Percentiles rank a stretch among this genome's conserved stretches.
These are phyloP conservation scores for Phocides pigmalion DNA, from an alignment of 1,140 invertebrate species.

Conservation along the genomic window DNA sequence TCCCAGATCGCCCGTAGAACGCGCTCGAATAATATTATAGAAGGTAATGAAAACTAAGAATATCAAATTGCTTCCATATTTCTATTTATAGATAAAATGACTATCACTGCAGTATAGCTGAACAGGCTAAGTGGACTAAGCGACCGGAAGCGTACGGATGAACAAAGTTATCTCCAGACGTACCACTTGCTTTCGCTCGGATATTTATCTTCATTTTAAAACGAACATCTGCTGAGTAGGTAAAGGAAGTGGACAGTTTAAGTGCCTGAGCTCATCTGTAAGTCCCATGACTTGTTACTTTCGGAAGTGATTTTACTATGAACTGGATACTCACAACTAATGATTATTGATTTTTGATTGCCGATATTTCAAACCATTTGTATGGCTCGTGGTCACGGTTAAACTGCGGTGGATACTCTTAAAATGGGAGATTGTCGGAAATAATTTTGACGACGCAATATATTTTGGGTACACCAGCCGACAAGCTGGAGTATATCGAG, in stretches of 20 bases:
- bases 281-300: background rate
- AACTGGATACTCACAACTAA: too few relatives aligned
- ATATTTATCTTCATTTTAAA: conserved; percentile 29
- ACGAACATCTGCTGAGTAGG: conserved; percentile 14
- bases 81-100: conserved; percentile 6
- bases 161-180: conserved; percentile 13
- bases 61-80: background rate
- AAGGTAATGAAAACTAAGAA: background rate
- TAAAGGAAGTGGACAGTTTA: conserved; percentile 22
- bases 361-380: too few relatives aligned
- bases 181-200: conserved; percentile 13
- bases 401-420: too few relatives aligned
- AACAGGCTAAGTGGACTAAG: conserved; percentile 5
- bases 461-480: too few relatives aligned
- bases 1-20: too few relatives aligned
- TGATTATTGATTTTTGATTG: too few relatives aligned
- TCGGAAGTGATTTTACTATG: too few relatives aligned
- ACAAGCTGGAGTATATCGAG: too few relatives aligned
- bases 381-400: too few relatives aligned
- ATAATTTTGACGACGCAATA: too few relatives aligned
- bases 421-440: too few relatives aligned
- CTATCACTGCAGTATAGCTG: conserved; percentile 4
- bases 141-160: background rate
- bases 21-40: too few relatives aligned
- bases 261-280: conserved; percentile 17